Conservation (phyloP, 2,888 invertebrate species). For the Helobdella robusta region DNA sequence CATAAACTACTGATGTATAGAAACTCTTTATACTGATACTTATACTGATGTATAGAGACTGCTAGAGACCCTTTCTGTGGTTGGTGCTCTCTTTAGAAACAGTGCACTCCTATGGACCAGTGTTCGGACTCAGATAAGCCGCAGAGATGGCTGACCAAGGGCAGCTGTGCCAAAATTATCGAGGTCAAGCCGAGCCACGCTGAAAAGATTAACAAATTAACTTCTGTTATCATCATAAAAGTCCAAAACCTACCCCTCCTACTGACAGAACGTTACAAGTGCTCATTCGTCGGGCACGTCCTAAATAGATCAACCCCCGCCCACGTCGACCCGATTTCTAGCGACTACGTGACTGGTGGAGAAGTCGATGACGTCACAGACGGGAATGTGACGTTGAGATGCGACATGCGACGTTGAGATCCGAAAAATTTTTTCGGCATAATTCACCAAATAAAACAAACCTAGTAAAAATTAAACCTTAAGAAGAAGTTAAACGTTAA, state of each 20-base stretch:
- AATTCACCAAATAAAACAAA: too few relatives aligned
- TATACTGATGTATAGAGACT: too few relatives aligned
- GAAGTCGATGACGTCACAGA: conserved; percentile 15
- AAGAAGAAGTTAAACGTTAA: too few relatives aligned
- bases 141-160: conserved; percentile 88
- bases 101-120: conserved; percentile 76
- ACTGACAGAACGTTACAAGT: conserved; percentile 67
- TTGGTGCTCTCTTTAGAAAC: conserved; percentile 47
- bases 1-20: too few relatives aligned
- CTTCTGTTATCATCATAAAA: conserved; percentile 62
- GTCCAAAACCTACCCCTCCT: conserved; percentile 85
- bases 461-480: too few relatives aligned
- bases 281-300: conserved; percentile 78
- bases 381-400: conserved; percentile 57
- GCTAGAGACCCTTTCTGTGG: conserved; percentile 47
- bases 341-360: conserved; percentile 11
- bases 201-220: conserved; percentile 53
- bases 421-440: too few relatives aligned
- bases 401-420: conserved; percentile 91
- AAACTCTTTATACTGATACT: too few relatives aligned
- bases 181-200: conserved; percentile 79
- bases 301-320: conserved; percentile 30
- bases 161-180: conserved; percentile 89
- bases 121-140: conserved; percentile 82
- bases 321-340: conserved; percentile 2